These are phyloP conservation scores for Plutella xylostella DNA, from an alignment of 2,888 invertebrate species.

Conservation along the genomic window DNA sequence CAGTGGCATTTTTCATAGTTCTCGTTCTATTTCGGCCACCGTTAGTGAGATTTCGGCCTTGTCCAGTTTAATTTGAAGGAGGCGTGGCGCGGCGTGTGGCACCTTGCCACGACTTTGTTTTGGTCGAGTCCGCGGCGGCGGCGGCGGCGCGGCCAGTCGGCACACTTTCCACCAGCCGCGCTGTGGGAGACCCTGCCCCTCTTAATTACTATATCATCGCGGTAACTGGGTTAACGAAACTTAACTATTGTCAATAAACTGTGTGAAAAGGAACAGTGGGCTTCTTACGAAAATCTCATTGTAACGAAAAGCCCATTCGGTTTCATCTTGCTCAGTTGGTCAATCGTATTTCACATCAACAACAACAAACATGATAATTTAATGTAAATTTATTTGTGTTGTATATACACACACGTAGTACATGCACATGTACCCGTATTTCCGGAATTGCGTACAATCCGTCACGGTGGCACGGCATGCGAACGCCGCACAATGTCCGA, in stretches of 20 bases:
- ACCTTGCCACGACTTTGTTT: constrained; percentile 54
- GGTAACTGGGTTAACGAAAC: constrained; percentile 68
- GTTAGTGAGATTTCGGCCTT: constrained; percentile 47
- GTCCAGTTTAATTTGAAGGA: constrained; percentile 44
- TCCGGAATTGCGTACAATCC: constrained; percentile 41
- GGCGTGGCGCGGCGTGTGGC: constrained; percentile 29
- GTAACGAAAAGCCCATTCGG: neutral
- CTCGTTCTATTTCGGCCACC: neutral
- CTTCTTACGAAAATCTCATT: constrained; percentile 28
- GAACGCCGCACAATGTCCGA: constrained; percentile 45
- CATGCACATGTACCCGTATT: constrained; percentile 17
- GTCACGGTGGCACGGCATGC: constrained; percentile 56
- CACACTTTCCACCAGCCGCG: constrained; percentile 41
- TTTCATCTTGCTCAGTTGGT: neutral
- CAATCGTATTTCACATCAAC: neutral
- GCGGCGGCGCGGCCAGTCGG: constrained; percentile 28
- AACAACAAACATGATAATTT: constrained; percentile 21
- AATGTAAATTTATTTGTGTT: constrained; percentile 33
- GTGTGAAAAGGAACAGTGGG: constrained; percentile 49
- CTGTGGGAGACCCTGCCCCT: constrained; percentile 20
- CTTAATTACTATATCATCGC: constrained; percentile 53
- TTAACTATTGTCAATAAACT: constrained; percentile 38
- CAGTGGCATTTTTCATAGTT: neutral
- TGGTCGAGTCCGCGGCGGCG: constrained; percentile 25
- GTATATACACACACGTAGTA: no score